phyloP scores from a whole-genome alignment of 2,797 vertebrate genomes.

The Spinibarbus caldwelli region DNA sequence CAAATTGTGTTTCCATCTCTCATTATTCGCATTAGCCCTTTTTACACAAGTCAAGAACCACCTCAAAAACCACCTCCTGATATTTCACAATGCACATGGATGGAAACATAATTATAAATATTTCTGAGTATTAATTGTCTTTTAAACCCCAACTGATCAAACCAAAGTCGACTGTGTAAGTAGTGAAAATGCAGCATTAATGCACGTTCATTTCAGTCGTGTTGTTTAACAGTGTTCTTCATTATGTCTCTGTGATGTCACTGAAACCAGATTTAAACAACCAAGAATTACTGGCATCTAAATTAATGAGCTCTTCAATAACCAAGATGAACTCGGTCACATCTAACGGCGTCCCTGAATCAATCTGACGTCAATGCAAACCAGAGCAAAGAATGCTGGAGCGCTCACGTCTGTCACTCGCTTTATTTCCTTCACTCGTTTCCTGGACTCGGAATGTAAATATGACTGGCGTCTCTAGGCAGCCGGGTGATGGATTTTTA shows the following conservation, averaged over 20 bases:
- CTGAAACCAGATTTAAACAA: slow-evolving; percentile 21
- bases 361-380: slow-evolving; percentile 72
- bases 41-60: too few species aligned
- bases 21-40: too few species aligned
- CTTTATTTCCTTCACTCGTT: neutral
- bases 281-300: slow-evolving; percentile 10
- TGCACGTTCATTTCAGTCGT: neutral
- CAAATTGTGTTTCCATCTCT: too few species aligned
- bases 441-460: slow-evolving; percentile 32
- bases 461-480: slow-evolving; percentile 40
- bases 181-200: neutral
- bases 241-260: neutral
- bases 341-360: neutral
- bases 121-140: too few species aligned
- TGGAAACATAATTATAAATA: too few species aligned
- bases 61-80: too few species aligned
- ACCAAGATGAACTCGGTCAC: neutral
- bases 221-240: neutral
- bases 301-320: slow-evolving; percentile 5
- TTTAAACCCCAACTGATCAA: neutral
- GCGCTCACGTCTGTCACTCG: slow-evolving; percentile 63
- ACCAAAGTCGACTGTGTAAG: neutral
- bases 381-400: slow-evolving; percentile 70
- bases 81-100: too few species aligned
- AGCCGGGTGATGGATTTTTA: slow-evolving; percentile 35